These are phyloP conservation scores for Emys orbicularis DNA, from an alignment of 2,797 vertebrate species.

Conservation along the genomic window DNA sequence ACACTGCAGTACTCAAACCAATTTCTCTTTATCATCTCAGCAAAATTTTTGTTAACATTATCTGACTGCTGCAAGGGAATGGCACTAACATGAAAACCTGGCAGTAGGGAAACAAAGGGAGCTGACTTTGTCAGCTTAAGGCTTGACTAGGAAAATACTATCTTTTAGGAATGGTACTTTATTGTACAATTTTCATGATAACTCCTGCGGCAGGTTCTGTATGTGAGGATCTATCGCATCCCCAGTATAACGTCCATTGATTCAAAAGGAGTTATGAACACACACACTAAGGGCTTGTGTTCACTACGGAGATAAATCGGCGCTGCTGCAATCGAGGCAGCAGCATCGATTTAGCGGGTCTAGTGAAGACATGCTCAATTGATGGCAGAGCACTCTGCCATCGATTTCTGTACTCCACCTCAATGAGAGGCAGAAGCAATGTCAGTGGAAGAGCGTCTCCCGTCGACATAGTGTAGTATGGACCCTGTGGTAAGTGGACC, in stretches of 20 bases:
- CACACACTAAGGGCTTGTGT: fast-evolving
- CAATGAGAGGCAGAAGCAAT: too few species aligned
- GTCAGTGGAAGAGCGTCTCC: too few species aligned
- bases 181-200: not conserved
- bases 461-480: too few species aligned
- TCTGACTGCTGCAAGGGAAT: not conserved
- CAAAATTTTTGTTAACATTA: not conserved
- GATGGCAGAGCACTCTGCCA: too few species aligned
- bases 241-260: fast-evolving
- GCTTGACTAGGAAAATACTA: not conserved
- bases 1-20: not conserved
- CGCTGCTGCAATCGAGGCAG: too few species aligned
- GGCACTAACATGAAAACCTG: not conserved
- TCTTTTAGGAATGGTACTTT: not conserved
- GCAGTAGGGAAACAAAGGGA: not conserved
- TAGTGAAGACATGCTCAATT: too few species aligned
- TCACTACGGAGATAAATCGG: too few species aligned
- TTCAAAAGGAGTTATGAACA: fast-evolving
- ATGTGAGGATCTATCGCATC: too few species aligned
- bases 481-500: too few species aligned
- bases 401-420: too few species aligned
- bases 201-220: fast-evolving
- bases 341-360: too few species aligned
- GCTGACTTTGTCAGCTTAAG: not conserved
- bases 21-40: not conserved